Percentiles rank a stretch among this genome's conserved stretches.
Evolutionary conservation across 2,113 vertebrate genomes (phyloP).

Genomic region (Tylochromis polylepis): DNA sequence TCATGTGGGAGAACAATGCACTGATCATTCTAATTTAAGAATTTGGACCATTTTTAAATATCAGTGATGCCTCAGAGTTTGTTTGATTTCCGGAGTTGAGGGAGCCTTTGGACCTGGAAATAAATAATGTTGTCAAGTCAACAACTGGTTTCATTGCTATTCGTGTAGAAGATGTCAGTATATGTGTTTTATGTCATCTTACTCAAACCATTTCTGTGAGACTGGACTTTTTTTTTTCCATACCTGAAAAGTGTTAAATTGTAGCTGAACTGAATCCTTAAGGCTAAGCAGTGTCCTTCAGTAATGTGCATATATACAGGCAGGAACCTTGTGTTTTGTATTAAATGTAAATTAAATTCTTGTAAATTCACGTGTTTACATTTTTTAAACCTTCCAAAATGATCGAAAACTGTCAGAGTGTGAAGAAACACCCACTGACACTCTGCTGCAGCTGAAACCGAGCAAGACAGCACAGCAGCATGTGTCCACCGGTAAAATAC

Average conservation of each 20-base stretch:
- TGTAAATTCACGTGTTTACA: background rate
- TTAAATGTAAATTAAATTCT: background rate
- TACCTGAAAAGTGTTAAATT: background rate
- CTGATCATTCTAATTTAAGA: background rate
- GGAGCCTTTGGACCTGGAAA: background rate
- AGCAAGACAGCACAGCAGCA: background rate
- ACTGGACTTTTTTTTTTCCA: background rate
- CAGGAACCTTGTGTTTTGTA: background rate
- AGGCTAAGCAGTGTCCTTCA: background rate
- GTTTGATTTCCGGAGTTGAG: background rate
- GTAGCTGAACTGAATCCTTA: background rate
- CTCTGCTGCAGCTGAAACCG: background rate
- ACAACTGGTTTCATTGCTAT: background rate
- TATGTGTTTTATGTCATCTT: background rate
- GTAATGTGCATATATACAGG: background rate
- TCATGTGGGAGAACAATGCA: background rate
- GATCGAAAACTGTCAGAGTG: background rate
- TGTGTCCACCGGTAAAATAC: background rate
- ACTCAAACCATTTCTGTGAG: background rate
- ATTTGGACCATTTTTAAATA: background rate
- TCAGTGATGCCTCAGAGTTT: background rate
- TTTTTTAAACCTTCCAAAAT: background rate
- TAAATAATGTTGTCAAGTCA: background rate
- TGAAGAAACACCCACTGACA: background rate
- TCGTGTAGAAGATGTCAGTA: background rate